Evolutionary conservation across 2,113 vertebrate species (phyloP).

Genomic region (Erpornis zantholeuca): DNA sequence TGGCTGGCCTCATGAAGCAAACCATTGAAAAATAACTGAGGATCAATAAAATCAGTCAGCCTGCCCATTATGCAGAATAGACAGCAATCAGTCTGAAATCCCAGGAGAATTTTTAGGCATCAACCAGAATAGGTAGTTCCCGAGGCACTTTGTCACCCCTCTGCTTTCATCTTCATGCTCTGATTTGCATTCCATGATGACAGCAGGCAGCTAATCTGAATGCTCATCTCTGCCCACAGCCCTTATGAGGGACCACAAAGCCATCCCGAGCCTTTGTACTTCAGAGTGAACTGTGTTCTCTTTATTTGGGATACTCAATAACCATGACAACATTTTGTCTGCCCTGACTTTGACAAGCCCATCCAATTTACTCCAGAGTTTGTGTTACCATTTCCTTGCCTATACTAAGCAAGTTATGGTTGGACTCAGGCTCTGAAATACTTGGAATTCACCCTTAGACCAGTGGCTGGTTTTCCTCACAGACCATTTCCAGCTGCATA

Average conservation of each 20-base stretch:
- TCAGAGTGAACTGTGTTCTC: background rate
- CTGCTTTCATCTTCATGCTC: background rate
- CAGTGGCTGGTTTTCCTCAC: background rate
- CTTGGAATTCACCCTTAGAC: background rate
- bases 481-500: background rate
- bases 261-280: background rate
- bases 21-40: background rate
- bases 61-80: conserved; percentile 8
- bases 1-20: background rate
- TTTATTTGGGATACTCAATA: conserved; percentile 34
- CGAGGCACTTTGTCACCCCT: background rate
- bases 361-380: background rate
- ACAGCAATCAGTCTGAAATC: background rate
- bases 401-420: background rate
- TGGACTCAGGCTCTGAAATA: background rate
- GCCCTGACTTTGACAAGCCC: conserved; percentile 42
- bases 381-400: conserved; percentile 6
- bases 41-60: conserved; percentile 37
- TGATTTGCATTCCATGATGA: conserved; percentile 28
- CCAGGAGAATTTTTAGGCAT: background rate
- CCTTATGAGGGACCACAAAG: conserved; percentile 10
- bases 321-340: conserved; percentile 56
- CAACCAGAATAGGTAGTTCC: background rate
- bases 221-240: background rate
- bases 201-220: background rate